Base-by-base conservation (phyloP, 2,888 invertebrate genomes). In the Tinea pellionella region DNA sequence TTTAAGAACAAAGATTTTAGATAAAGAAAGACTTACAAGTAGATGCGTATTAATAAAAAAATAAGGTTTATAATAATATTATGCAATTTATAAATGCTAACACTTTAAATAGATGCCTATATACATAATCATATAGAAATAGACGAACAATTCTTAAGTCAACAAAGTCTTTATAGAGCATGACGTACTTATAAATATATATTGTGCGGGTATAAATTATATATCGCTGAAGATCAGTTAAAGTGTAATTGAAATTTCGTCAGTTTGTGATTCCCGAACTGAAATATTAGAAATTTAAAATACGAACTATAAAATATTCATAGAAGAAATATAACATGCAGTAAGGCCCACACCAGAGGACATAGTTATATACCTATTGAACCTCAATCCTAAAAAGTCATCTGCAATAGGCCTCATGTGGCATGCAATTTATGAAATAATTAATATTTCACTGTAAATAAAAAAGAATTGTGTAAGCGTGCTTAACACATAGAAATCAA, bases 401-500 rank as follows among this genome's bases (percentile, higher is more conserved):
- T 47, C 47, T 16, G 47, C 13, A 47, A 42, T 47, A 47, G 47
- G 15, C 47, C 16, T 15, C 8, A 41, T 41, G 8, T 16, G 2
- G 13, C 47, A 47, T 47, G 47, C 47, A 47, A 16, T 2, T 47
- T 2, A 9, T 16, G 47, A 47, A 47, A n/a, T 6, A 15, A 15
- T 15, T 47, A 47, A 47, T 47, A 47, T 47, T 15, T 16, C n/a
- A 15, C n/a, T 47, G 7, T n/a, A 16, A 2, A 37, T 6, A 37
- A 37, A 37, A 37, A 37, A 37, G 3, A 37, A 37, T 37, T 6
- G 37, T 37, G 37, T 37, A 37, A 47, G 18, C 47, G 47, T 47
- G 47, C 47, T 18, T 16, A 7, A 37, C 47, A 47, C 47, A 2
- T 7, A 16, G n/a, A 47, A 53, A 61, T 63, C 61, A 64, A 64